A percentile compares a stretch with the other conserved stretches of the same genome.
These are phyloP conservation scores for Drosophila yakuba DNA, from an alignment of 1,140 invertebrate species.

Conservation along the genomic window DNA sequence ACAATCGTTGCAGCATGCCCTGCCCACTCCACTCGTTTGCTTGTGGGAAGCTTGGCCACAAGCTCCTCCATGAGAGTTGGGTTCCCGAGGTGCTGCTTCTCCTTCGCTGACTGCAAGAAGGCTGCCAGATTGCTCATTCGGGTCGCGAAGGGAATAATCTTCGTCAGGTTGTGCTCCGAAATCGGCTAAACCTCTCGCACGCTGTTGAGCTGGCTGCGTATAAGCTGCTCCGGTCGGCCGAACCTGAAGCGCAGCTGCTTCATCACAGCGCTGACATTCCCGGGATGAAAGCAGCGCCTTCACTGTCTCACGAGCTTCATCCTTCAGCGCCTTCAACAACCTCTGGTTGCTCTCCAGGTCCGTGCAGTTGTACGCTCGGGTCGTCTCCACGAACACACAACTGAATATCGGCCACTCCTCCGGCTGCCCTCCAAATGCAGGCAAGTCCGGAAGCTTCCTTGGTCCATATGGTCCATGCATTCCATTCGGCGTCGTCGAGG, in stretches of 20 bases:
- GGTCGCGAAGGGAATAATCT: neutral
- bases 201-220: neutral
- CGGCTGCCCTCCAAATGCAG: neutral
- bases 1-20: too few species aligned
- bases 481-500: too few species aligned
- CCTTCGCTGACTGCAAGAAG: neutral
- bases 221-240: neutral
- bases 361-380: neutral
- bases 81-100: too few species aligned
- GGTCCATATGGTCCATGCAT: too few species aligned
- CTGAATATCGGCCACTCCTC: neutral
- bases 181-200: neutral
- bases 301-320: neutral
- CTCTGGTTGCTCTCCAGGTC: too few species aligned
- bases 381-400: neutral
- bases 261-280: too few species aligned
- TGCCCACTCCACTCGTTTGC: too few species aligned
- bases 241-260: too few species aligned
- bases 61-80: too few species aligned
- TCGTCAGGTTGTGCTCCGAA: neutral
- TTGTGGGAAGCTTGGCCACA: too few species aligned
- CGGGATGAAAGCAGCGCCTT: neutral
- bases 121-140: neutral
- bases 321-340: too few species aligned
- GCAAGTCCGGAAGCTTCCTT: neutral